Conservation (phyloP, 2,113 vertebrate species). For the Lutjanus erythropterus region DNA sequence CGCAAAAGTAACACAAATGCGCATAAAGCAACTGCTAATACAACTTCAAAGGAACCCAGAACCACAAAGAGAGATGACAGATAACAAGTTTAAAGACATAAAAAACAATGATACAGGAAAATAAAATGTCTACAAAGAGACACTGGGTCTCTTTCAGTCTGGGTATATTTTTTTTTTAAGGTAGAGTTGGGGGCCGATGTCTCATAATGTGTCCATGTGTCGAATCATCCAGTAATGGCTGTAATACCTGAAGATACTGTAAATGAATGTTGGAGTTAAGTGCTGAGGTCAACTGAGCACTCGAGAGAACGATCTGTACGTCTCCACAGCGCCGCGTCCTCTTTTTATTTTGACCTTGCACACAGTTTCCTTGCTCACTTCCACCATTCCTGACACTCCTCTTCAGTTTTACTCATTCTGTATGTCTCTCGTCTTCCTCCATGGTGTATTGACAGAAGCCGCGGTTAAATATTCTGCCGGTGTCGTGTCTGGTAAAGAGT, state of each 20-base stretch:
- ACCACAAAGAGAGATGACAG: no score
- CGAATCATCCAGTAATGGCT: background rate
- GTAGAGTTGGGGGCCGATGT: no score
- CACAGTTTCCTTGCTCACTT: background rate
- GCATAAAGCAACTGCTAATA: no score
- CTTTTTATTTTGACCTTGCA: slow-evolving; percentile 5
- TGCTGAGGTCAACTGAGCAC: no score
- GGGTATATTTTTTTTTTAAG: no score
- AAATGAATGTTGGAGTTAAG: background rate
- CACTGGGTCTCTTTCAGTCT: no score
- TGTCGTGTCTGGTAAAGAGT: slow-evolving; percentile 6
- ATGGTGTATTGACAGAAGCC: slow-evolving; percentile 1
- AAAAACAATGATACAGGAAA: no score
- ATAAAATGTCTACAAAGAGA: no score
- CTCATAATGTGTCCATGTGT: no score
- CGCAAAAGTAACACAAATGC: no score
- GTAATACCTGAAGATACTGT: background rate
- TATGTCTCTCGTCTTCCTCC: background rate
- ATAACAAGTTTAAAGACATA: no score
- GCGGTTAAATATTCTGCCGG: slow-evolving; percentile 51
- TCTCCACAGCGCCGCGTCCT: background rate
- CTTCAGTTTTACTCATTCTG: background rate
- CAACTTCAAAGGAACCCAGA: no score
- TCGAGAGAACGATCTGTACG: background rate
- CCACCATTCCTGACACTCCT: background rate